Evolutionary conservation across 2,797 vertebrate species (phyloP), one percentile per base, ranked within the genome.

Genomic region (Ctenosaura bakeri): DNA sequence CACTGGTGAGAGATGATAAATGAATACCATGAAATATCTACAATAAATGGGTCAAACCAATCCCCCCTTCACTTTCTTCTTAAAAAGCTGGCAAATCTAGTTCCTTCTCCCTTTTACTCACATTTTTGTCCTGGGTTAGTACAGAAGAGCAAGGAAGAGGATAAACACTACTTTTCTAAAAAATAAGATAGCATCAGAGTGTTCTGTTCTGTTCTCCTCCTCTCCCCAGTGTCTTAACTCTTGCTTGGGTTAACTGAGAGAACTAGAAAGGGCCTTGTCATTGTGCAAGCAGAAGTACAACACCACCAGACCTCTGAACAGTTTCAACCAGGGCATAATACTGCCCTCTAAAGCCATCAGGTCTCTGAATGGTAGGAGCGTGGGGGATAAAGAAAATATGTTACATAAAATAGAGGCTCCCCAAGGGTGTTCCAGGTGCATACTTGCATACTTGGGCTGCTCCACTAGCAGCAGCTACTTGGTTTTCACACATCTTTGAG

Each of bases 361-460:
- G 24, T 62, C 35, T 87, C 93, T 35, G 54, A 89, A 90, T 29
- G 66, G 81, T 8, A 18, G 13, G 83, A 1, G 42, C 42, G 59
- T 24, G 4, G 24, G 54, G 26, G 46, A 76, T 66, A 26, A 78
- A 90, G 56, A 71, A 79, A 90, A 66, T 77, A 83, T 56, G 88
- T 74, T 69, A 91, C 86, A 59, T 73, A 85, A 80, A 86, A n/a
- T 35, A 20, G 52, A 71, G 24, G 16, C 80, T 88, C 6, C 2
- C 79, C n/a, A 80, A 69, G n/a, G 14, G 32, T 82, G 88, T 83
- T 79, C 13, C 18, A 93, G 90, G 83, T 24, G 6, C 59, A n/a
- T 59, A 29, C 73, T n/a, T 71, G 71, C 59, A n/a, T 59, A 29
- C 73, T n/a, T 71, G 71, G 81, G 2, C 1, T 88, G 16, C 29